A percentile compares a stretch with the other conserved stretches of the same genome.
Evolutionary conservation across 2,797 vertebrate species (phyloP).

Genomic region (Rhynchonycteris naso): DNA sequence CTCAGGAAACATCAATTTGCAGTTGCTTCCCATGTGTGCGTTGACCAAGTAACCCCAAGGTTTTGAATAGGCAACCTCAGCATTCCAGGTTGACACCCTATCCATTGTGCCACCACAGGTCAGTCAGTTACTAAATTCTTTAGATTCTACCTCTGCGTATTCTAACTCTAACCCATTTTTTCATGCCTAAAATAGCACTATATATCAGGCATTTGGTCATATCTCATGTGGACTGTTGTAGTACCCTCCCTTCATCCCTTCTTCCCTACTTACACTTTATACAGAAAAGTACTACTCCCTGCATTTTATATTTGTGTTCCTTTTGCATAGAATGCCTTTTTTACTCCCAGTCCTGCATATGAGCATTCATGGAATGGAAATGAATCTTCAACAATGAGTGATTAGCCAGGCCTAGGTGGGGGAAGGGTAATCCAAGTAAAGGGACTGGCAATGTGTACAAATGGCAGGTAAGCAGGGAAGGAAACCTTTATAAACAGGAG

Average conservation of each 20-base stretch:
- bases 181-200: neutral
- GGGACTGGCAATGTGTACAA: neutral
- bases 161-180: neutral
- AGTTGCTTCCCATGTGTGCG: no score
- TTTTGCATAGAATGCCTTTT: slow-evolving; percentile 40
- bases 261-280: neutral
- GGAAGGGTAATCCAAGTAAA: neutral
- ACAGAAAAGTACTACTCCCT: neutral
- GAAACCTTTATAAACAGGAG: slow-evolving; percentile 49
- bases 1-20: no score
- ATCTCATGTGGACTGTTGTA: slow-evolving; percentile 17
- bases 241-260: neutral
- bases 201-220: neutral
- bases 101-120: no score
- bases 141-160: neutral
- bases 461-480: neutral
- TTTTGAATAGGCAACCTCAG: no score
- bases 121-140: slow-evolving; percentile 9
- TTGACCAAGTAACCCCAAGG: no score
- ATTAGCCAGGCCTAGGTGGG: neutral
- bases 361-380: slow-evolving; percentile 23
- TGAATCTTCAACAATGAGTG: neutral
- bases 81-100: no score
- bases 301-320: slow-evolving; percentile 30
- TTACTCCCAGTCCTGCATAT: neutral